Base-by-base conservation (phyloP, 1,140 invertebrate genomes). In the Pygmarrhopalites habei region DNA sequence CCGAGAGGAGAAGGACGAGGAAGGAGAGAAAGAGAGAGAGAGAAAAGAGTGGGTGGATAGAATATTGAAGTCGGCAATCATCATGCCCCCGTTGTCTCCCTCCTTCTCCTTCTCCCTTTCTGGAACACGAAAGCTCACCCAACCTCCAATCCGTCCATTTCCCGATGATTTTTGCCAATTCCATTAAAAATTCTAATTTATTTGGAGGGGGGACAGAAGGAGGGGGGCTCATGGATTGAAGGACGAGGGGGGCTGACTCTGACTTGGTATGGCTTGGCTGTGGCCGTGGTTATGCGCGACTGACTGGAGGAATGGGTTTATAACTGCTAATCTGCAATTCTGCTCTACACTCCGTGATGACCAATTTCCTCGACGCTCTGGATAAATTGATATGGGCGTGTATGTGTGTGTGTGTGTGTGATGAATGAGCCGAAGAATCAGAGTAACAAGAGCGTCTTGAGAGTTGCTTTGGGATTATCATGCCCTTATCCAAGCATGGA, bases 151-250 rank as follows among this genome's bases (percentile, higher is more conserved):
- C 49, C 25, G 28, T 26, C 49, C 23, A 28, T 52, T 26, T 52
- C 23, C 25, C 25, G 49, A 52, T 52, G 49, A 52, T 26, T 56
- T 62, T 62, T 44, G 52, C 30, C 60, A 56, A 57, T 62, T 62
- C 60, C 60, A 62, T 62, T 62, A 62, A 62, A 62, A 62, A 52
- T 25, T 46, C 49, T 56, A 62, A 62, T 57, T 62, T 62, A 62
- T 62, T 32, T 3, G 26, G 49, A 55, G 60, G 58, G 44, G 5
- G 32, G 32, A 35, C 5, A 35, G 32, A 35, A 35, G 32, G 15
- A 35, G 15, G 32, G 15, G 32, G n/a, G n/a, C n/a, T n/a, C n/a
- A n/a, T n/a, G 32, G 32, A 35, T 5, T 7, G 32, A 35, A 35
- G 32, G 15, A 35, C 5, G 32, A 35, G 32, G 32, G 32, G 32